Evolutionary conservation across 2,113 vertebrate species (phyloP).

Genomic region (Sphaerodactylus townsendi): DNA sequence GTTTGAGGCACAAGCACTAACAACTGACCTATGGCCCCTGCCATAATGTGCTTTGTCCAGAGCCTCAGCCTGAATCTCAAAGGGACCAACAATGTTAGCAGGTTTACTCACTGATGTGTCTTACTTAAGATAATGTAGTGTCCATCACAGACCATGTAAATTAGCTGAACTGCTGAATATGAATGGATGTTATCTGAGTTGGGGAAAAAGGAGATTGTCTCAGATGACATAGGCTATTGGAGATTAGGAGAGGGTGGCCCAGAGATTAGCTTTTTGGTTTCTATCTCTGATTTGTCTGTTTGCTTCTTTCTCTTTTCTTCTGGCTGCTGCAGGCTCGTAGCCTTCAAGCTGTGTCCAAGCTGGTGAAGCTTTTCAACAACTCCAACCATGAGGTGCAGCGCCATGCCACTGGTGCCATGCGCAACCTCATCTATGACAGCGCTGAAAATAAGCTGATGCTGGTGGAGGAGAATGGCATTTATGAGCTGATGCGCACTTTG

Average conservation of each 20-base stretch:
- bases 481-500: constrained; percentile 81
- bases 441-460: constrained; percentile 88
- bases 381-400: constrained; percentile 92
- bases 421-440: constrained; percentile 95
- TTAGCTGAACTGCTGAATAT: not conserved
- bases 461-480: constrained; percentile 88
- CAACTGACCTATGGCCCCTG: too few relatives aligned
- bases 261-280: not conserved
- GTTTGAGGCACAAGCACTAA: too few relatives aligned
- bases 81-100: not conserved
- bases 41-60: not conserved
- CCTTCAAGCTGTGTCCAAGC: constrained; percentile 85
- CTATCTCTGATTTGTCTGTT: too few relatives aligned
- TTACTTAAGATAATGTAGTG: not conserved
- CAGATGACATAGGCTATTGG: not conserved
- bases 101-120: not conserved
- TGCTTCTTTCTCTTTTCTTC: not conserved
- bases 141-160: not conserved
- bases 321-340: constrained; percentile 78
- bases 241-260: not conserved
- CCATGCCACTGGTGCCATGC: constrained; percentile 89
- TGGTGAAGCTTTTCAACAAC: constrained; percentile 91
- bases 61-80: not conserved
- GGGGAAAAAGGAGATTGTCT: not conserved
- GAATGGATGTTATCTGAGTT: not conserved